Conservation (phyloP, 1,140 invertebrate genomes). For the Cydia strobilella region DNA sequence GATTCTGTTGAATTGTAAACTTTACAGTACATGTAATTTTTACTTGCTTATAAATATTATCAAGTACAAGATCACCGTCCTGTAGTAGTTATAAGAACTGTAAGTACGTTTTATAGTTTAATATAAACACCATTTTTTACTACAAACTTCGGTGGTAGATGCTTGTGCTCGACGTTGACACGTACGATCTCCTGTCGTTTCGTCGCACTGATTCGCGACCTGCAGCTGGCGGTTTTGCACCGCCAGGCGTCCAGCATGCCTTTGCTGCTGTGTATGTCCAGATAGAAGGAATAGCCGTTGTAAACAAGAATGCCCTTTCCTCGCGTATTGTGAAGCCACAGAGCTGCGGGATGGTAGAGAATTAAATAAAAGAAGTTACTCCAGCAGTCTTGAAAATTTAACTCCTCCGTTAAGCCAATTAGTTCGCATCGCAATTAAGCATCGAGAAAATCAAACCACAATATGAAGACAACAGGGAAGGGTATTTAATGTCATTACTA, state of each 20-base stretch:
- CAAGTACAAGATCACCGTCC: too few species aligned
- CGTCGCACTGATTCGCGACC: background rate
- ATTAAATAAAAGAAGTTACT: too few species aligned
- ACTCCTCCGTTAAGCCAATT: too few species aligned
- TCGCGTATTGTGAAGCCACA: background rate
- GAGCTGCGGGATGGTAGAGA: background rate
- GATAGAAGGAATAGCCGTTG: constrained; percentile 16
- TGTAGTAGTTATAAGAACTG: too few species aligned
- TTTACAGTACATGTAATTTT: too few species aligned
- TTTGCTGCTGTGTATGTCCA: background rate
- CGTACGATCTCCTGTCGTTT: background rate
- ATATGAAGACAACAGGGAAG: too few species aligned
- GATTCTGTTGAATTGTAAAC: too few species aligned
- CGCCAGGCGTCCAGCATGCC: background rate
- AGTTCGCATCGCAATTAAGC: too few species aligned
- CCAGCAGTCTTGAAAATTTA: too few species aligned
- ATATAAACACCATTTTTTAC: background rate
- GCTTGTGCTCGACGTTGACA: background rate
- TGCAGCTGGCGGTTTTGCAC: background rate
- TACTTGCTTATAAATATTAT: too few species aligned
- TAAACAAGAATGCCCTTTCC: background rate
- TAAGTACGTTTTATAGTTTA: background rate
- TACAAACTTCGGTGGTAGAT: background rate
- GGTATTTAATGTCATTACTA: too few species aligned
- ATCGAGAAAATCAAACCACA: too few species aligned